A percentile compares a stretch with the other conserved stretches of the same genome.
These are phyloP conservation scores for Drosophila serrata DNA, from an alignment of 1,140 invertebrate genomes.

Conservation along the genomic window DNA sequence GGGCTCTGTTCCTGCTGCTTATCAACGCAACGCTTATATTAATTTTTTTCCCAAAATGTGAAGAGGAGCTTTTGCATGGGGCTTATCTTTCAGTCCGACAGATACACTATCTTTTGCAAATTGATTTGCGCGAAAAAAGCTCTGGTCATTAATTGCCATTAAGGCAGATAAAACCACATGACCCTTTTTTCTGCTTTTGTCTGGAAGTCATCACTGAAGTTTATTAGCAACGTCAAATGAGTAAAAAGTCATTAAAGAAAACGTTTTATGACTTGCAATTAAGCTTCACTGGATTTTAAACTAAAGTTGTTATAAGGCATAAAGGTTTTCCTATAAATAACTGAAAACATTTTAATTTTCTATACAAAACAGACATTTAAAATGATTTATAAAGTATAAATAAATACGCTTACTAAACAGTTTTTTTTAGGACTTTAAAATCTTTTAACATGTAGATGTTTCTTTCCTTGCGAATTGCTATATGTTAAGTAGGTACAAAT, in stretches of 20 bases:
- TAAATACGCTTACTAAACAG: not conserved
- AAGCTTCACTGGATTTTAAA: not conserved
- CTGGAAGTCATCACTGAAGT: slow-evolving; percentile 19
- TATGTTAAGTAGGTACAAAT: not conserved
- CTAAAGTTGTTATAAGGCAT: slow-evolving; percentile 1
- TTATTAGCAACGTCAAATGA: slow-evolving; percentile 29
- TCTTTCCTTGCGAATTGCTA: not conserved
- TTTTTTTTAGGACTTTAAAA: not conserved
- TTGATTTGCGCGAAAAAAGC: slow-evolving; percentile 31
- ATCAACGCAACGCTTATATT: slow-evolving; percentile 27
- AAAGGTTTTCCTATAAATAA: not conserved
- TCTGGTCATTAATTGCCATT: slow-evolving; percentile 9
- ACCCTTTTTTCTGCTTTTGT: slow-evolving; percentile 18
- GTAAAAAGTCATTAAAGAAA: slow-evolving; percentile 38
- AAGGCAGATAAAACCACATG: slow-evolving; percentile 28
- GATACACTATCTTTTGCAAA: slow-evolving; percentile 28
- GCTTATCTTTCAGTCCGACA: slow-evolving; percentile 24
- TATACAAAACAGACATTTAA: not conserved
- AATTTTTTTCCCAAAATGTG: slow-evolving; percentile 5
- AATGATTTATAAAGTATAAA: not conserved
- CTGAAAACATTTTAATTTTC: not conserved
- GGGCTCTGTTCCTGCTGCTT: slow-evolving; percentile 17
- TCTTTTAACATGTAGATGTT: not conserved
- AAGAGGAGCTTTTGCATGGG: slow-evolving; percentile 10
- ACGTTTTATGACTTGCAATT: slow-evolving; percentile 27